These are phyloP conservation scores for Gallinago media DNA, from an alignment of 2,113 vertebrate species.

Conservation along the genomic window DNA sequence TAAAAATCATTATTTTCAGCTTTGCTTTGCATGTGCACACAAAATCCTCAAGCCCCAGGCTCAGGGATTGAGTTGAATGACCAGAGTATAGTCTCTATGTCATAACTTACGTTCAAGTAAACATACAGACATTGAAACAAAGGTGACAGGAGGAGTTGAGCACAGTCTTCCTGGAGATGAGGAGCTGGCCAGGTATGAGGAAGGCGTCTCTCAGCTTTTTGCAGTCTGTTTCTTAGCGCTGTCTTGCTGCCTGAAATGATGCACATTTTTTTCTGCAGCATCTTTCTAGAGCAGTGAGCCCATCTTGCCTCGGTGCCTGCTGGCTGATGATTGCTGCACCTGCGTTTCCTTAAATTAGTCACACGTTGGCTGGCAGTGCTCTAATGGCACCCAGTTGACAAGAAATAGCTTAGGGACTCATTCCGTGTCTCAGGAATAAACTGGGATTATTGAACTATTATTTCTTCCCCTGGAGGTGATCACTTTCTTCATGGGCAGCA, in stretches of 20 bases:
- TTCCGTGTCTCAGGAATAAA: constrained; percentile 26
- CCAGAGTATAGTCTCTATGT: neutral
- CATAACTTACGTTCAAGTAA: neutral
- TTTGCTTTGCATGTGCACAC: neutral
- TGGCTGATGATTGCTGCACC: neutral
- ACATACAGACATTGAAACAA: neutral
- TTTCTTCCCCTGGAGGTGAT: neutral
- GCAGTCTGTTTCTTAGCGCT: neutral
- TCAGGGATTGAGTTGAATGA: neutral
- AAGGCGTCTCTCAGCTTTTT: neutral
- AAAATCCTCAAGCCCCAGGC: neutral
- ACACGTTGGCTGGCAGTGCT: neutral
- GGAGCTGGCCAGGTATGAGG: neutral
- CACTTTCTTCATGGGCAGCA: neutral
- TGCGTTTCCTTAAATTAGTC: neutral
- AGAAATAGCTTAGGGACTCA: constrained; percentile 1
- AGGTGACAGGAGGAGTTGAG: neutral
- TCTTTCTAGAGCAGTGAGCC: neutral
- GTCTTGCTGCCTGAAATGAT: neutral
- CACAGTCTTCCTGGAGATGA: neutral
- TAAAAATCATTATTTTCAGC: neutral
- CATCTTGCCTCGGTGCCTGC: neutral
- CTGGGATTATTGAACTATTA: constrained; percentile 36
- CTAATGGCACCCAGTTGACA: constrained; percentile 23
- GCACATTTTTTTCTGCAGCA: neutral